A percentile compares a stretch with the other conserved stretches of the same genome.
phyloP scores from a whole-genome alignment of 2,113 vertebrate genomes.

The Forbesichthys agassizii region DNA sequence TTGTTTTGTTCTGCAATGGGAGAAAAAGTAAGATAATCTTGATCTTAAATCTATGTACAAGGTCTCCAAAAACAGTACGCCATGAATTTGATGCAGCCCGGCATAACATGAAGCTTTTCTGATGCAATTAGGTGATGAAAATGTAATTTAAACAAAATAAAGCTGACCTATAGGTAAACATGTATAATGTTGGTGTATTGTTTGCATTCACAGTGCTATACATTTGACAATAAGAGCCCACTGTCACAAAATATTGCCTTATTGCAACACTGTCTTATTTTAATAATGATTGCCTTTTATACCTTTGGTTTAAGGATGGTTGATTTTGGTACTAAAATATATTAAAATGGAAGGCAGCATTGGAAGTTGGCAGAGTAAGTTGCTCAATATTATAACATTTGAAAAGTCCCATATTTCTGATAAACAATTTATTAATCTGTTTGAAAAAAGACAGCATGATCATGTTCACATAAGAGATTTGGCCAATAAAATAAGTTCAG shows the following conservation, averaged over 20 bases:
- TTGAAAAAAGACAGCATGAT: slow-evolving; percentile 62
- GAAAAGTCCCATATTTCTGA: slow-evolving; percentile 90
- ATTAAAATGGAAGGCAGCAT: slow-evolving; percentile 83
- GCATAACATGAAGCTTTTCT: not conserved
- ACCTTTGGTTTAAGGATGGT: slow-evolving; percentile 87
- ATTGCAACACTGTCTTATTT: slow-evolving; percentile 71
- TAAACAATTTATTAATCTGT: slow-evolving; percentile 85
- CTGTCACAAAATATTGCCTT: not conserved
- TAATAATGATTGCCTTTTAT: slow-evolving; percentile 87
- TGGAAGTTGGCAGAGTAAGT: slow-evolving; percentile 85
- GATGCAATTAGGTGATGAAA: not conserved
- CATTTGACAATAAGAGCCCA: not conserved
- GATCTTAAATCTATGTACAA: not conserved
- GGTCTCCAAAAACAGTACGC: not conserved
- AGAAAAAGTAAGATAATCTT: not conserved
- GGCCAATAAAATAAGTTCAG: not conserved
- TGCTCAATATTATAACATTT: slow-evolving; percentile 84
- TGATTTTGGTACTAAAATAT: slow-evolving; percentile 85
- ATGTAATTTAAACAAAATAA: not conserved
- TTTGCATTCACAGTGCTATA: not conserved
- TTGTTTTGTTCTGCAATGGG: slow-evolving; percentile 90
- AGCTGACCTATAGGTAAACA: slow-evolving; percentile 19
- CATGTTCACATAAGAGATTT: not conserved
- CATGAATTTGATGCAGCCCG: too few species aligned
- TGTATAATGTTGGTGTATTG: slow-evolving; percentile 83